Evolutionary conservation across 2,888 invertebrate species (phyloP), one percentile per base, ranked within the genome.

Genomic region (Caenorhabditis imperialis): DNA sequence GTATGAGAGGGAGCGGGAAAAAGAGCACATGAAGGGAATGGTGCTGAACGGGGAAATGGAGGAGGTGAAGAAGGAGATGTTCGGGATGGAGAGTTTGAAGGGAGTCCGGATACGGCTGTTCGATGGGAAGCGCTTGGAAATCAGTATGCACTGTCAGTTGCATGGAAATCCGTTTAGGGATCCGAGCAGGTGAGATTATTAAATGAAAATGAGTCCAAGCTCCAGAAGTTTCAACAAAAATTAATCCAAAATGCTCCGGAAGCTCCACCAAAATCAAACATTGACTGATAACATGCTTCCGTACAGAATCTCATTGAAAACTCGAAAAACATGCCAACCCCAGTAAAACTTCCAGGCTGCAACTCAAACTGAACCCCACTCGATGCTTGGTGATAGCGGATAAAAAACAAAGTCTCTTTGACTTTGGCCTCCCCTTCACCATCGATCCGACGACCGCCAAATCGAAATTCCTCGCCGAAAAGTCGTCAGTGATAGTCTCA

Each of bases 351-450:
- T 55, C 16, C 45, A 48, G 62, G 42, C 12, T 69, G n/a, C 16
- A 37, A 4, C 16, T 75, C 27, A 51, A 62, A 44, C 25, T 63
- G 27, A 73, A 40, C 12, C 53, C 70, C 7, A 73, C 72, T 18
- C 69, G 79, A 27, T 44, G 71, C 18, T 16, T 77, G 5, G 44
- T 80, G 10, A 48, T 72, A 6, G 20, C 71, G 10, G 77, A 78
- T 42, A 76, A 78, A n/a, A 27, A 42, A 1, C 47, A 65, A n/a
- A 74, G 74, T 14, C 48, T 80, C 4, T 78, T 48, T 44, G 77
- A 80, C 30, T 71, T 78, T 42, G 61, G 58, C 5, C 30, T 76
- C 4, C 80, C 80, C 3, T 74, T 78, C 23, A 42, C 50, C 12
- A 51, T 80, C n/a, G 38, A 70, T 38, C 20, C 50, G 22, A 20